A percentile compares a stretch with the other conserved stretches of the same genome.
These are phyloP conservation scores for Drosophila melanogaster DNA, from an alignment of 1,140 invertebrate species.

Conservation along the genomic window DNA sequence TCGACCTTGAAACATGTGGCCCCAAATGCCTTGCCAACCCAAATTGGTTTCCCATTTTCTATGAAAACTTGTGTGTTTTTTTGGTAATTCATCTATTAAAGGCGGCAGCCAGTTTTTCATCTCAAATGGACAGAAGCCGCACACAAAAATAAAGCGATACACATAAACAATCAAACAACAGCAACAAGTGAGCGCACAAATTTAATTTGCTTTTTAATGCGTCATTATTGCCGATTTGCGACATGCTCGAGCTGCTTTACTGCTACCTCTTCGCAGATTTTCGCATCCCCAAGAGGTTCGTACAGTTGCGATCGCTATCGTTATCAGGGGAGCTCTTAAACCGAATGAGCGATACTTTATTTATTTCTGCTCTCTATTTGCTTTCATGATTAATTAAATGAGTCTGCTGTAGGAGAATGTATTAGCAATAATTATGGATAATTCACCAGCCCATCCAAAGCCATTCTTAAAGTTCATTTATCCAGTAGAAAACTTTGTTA, in stretches of 20 bases:
- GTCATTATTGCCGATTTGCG: slow-evolving; percentile 66
- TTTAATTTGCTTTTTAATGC: slow-evolving; percentile 71
- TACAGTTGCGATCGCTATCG: slow-evolving; percentile 11
- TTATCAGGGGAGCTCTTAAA: slow-evolving; percentile 6
- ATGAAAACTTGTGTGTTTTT: slow-evolving; percentile 51
- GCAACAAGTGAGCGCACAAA: slow-evolving; percentile 65
- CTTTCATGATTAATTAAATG: too few species aligned
- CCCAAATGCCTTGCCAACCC: slow-evolving; percentile 43
- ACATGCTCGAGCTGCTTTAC: slow-evolving; percentile 23
- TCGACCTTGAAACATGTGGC: slow-evolving; percentile 61
- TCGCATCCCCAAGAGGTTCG: neutral
- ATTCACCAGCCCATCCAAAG: too few species aligned
- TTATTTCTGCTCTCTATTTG: neutral
- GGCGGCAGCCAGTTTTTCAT: slow-evolving; percentile 50
- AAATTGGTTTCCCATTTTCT: slow-evolving; percentile 42
- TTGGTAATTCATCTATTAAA: slow-evolving; percentile 49
- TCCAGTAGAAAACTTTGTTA: too few species aligned
- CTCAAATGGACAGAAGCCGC: slow-evolving; percentile 28
- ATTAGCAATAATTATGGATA: too few species aligned
- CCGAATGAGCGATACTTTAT: neutral
- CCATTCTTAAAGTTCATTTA: too few species aligned
- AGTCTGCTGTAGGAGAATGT: too few species aligned
- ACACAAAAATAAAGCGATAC: slow-evolving; percentile 34
- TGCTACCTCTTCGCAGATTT: slow-evolving; percentile 7
- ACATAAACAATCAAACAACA: slow-evolving; percentile 30